Evolutionary conservation across 2,797 vertebrate genomes (phyloP), one percentile per base, ranked within the genome.

Genomic region (Myioborus miniatus): DNA sequence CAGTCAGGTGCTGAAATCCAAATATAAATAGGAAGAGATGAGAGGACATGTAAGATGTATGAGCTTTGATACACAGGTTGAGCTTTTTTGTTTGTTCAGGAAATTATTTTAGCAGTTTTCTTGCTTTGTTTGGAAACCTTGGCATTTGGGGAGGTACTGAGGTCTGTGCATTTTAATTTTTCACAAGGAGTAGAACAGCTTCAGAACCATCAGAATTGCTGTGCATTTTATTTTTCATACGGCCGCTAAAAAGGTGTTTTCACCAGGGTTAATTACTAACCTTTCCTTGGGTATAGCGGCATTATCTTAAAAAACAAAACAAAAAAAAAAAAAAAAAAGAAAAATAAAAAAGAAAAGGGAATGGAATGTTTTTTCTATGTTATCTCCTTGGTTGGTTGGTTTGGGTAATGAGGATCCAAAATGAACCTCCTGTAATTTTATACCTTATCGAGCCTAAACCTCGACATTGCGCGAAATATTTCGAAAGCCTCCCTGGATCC

Each of bases 401-500:
- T 96, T 97, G 85, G 75, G 89, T 96, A 97, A 96, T 92, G 95
- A 96, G 68, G 67, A 96, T 91, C 92, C 81, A 96, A 84, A 96
- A 95, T 68, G 71, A 96, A 95, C 92, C 92, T 75, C 93, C 96
- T 69, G 83, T 72, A 89, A 44, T 96, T 89, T 72, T 89, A 5
- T 67, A 49, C 36, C 12, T 71, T 80, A 60, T 68, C 24, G 1
- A 32, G 55, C 62, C 58, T 52, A 47, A 67, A 93, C 75, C 46
- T 58, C n/a, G 20, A 2, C 15, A 0, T n/a, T 27, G 70, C 22
- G 27, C 29, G 34, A 49, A 97, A 86, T 34, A 77, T 87, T 97
- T 70, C 1, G 0, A 70, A 81, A 94, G 53, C 94, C 83, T 97
- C 62, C 70, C 91, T 87, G 49, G 85, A 91, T 96, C 90, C 69